phyloP scores from a whole-genome alignment of 2,113 vertebrate species.

The Oryzias woworae region DNA sequence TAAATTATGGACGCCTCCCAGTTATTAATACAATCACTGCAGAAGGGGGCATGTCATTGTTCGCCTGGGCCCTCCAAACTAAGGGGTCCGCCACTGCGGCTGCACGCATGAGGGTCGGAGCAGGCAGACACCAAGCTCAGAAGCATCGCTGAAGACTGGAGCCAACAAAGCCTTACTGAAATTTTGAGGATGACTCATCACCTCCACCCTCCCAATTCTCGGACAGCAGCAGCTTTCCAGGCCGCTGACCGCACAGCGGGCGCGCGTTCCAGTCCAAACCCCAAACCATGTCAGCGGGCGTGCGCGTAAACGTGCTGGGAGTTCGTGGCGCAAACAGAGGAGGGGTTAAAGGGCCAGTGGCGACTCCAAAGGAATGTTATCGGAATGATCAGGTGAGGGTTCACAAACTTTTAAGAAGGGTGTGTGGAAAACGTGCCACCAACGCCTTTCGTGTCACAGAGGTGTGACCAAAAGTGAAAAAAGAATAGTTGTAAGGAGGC shows the following conservation, averaged over 20 bases:
- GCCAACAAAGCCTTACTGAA: slow-evolving; percentile 59
- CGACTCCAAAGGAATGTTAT: slow-evolving; percentile 1
- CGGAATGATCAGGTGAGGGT: not conserved
- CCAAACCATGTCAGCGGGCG: not conserved
- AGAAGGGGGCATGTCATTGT: too few relatives aligned
- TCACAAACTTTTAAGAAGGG: not conserved
- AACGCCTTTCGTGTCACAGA: not conserved
- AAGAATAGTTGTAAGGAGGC: not conserved
- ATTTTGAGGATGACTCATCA: slow-evolving; percentile 75
- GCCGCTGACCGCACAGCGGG: slow-evolving; percentile 54
- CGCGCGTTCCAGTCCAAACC: slow-evolving; percentile 29
- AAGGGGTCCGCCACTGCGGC: too few relatives aligned
- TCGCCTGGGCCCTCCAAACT: too few relatives aligned
- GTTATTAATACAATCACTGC: too few relatives aligned
- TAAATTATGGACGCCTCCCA: too few relatives aligned
- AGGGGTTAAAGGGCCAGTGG: not conserved
- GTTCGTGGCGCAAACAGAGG: not conserved
- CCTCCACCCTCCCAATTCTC: slow-evolving; percentile 42
- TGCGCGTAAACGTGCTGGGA: too few relatives aligned
- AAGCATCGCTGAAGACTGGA: slow-evolving; percentile 21
- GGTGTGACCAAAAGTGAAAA: slow-evolving; percentile 21
- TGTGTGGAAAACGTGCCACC: slow-evolving; percentile 3
- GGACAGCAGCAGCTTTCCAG: slow-evolving; percentile 35
- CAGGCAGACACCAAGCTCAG: slow-evolving; percentile 4
- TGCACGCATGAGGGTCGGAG: not conserved